phyloP scores from a whole-genome alignment of 2,888 invertebrate genomes.

The Eutolmus rufibarbis region DNA sequence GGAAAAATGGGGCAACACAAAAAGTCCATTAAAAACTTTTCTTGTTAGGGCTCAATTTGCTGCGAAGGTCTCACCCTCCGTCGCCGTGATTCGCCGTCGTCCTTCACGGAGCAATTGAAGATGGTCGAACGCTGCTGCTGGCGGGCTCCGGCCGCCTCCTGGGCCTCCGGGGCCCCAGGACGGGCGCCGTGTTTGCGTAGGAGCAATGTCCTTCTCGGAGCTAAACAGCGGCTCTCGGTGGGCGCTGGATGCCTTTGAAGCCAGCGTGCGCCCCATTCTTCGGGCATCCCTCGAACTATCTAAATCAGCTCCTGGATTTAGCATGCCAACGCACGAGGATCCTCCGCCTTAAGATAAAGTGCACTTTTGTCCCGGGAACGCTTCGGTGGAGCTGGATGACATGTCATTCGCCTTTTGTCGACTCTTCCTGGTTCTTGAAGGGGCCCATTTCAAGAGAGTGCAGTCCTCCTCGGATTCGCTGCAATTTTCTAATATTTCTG shows the following conservation, averaged over 20 bases:
- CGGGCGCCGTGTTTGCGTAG: not conserved
- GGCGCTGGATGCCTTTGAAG: not conserved
- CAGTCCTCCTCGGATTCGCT: not conserved
- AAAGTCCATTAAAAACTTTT: conserved; percentile 40
- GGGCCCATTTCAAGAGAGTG: not conserved
- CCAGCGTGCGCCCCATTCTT: not conserved
- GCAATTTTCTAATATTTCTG: not conserved
- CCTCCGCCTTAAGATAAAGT: not conserved
- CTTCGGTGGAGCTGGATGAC: not conserved
- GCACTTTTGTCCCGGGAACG: not conserved
- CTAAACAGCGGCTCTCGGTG: not conserved
- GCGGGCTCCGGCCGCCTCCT: not conserved
- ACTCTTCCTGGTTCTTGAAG: not conserved
- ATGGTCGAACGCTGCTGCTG: conserved; percentile 7
- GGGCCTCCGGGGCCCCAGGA: not conserved
- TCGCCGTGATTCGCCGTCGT: not conserved
- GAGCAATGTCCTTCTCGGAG: not conserved
- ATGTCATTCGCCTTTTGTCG: not conserved
- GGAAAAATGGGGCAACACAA: conserved; percentile 16
- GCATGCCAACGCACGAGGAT: not conserved
- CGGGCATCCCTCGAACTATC: not conserved
- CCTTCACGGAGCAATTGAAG: conserved; percentile 11
- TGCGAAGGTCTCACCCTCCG: not conserved
- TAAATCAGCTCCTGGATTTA: not conserved
- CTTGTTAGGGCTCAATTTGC: conserved; percentile 29